phyloP scores from a whole-genome alignment of 2,113 vertebrate genomes.

The Setophaga petechia region DNA sequence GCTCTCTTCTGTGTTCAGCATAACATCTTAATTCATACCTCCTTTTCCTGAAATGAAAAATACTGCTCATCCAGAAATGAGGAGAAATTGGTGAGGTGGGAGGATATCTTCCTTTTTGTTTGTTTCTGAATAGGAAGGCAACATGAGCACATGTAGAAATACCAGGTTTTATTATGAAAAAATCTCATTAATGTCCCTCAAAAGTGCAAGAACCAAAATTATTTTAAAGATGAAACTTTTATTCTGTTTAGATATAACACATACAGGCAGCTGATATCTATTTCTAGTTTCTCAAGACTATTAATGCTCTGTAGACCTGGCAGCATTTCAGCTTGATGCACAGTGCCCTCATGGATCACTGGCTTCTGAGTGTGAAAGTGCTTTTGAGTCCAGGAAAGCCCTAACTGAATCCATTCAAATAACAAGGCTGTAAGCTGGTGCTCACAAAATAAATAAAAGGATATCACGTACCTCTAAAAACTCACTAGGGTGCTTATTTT shows the following conservation, averaged over 20 bases:
- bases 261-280: not conserved
- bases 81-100: not conserved
- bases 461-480: not conserved
- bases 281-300: not conserved
- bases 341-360: not conserved
- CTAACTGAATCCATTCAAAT: not conserved
- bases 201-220: not conserved
- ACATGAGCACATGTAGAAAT: not conserved
- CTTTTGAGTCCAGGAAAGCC: not conserved
- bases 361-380: not conserved
- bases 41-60: not conserved
- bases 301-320: not conserved
- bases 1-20: not conserved
- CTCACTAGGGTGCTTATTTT: not conserved
- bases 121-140: not conserved
- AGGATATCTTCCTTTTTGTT: not conserved
- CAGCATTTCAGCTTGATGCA: not conserved
- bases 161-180: fast-evolving
- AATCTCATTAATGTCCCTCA: not conserved
- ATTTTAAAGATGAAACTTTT: not conserved
- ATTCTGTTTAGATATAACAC: not conserved
- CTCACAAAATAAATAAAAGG: not conserved
- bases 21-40: not conserved
- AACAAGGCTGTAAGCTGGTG: not conserved
- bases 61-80: not conserved